Percentiles rank a stretch among this genome's conserved stretches.
phyloP scores from a whole-genome alignment of 2,888 invertebrate genomes.

The Euspilapteryx auroguttella region DNA sequence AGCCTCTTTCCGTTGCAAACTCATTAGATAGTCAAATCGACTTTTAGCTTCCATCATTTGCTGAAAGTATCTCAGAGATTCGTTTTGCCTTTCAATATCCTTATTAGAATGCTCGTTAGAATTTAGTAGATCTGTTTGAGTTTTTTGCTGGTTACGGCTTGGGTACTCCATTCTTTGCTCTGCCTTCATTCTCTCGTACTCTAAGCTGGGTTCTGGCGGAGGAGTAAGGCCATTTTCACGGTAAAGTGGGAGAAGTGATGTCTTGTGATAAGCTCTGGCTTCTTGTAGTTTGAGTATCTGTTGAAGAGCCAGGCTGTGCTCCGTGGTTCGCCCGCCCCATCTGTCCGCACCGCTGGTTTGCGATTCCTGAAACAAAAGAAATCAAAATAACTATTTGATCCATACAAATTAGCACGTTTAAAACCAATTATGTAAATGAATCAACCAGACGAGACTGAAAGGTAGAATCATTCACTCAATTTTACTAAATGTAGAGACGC shows the following conservation, averaged over 20 bases:
- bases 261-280: conserved; percentile 72
- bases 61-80: conserved; percentile 43
- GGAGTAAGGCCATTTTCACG: conserved; percentile 49
- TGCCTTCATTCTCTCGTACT: conserved; percentile 18
- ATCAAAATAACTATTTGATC: conserved; percentile 3
- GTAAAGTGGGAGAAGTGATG: conserved; percentile 52
- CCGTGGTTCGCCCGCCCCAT: conserved; percentile 88
- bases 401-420: too few relatives aligned
- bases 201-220: conserved; percentile 54
- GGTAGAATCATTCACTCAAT: too few relatives aligned
- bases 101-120: conserved; percentile 32
- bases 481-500: too few relatives aligned
- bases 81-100: conserved; percentile 23
- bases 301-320: conserved; percentile 88
- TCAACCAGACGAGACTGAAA: too few relatives aligned
- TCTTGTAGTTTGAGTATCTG: conserved; percentile 90
- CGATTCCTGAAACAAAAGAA: conserved; percentile 70
- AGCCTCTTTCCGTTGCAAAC: conserved; percentile 37
- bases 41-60: conserved; percentile 50
- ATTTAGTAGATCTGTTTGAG: conserved; percentile 59
- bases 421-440: too few relatives aligned
- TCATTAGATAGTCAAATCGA: conserved; percentile 37
- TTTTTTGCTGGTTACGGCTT: conserved; percentile 55
- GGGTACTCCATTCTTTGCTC: conserved; percentile 28
- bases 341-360: conserved; percentile 82